Percentiles rank a stretch among this genome's conserved stretches.
phyloP scores from a whole-genome alignment of 2,888 invertebrate species.

The Andrena praecox region DNA sequence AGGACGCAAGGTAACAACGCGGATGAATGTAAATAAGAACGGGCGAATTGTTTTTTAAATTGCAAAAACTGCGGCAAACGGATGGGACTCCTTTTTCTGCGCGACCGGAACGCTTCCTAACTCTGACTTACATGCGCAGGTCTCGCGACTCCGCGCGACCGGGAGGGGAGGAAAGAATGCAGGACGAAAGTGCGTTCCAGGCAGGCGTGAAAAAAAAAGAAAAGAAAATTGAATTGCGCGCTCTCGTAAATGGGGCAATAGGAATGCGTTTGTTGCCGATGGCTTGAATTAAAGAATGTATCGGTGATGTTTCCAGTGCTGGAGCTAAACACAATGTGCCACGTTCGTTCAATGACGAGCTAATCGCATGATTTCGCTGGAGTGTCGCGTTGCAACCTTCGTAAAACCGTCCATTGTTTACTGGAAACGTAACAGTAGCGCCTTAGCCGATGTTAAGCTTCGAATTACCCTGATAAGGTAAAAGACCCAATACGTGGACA shows the following conservation, averaged over 20 bases:
- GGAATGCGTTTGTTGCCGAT: not conserved
- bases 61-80: conserved; percentile 1
- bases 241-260: not conserved
- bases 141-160: not conserved
- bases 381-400: conserved; percentile 20
- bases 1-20: conserved; percentile 37
- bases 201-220: not conserved
- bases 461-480: not conserved
- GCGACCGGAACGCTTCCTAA: not conserved
- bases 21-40: conserved; percentile 5
- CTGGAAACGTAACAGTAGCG: not conserved
- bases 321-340: conserved; percentile 4
- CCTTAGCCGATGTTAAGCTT: not conserved
- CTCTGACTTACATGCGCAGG: not conserved
- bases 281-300: not conserved
- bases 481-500: too few relatives aligned
- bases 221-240: conserved; percentile 48
- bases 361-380: conserved; percentile 31
- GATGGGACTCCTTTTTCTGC: not conserved
- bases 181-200: not conserved
- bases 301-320: not conserved
- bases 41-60: conserved; percentile 21
- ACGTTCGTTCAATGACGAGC: conserved; percentile 13
- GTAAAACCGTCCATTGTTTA: conserved; percentile 30
- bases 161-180: not conserved